A percentile compares a stretch with the other conserved stretches of the same genome.
Evolutionary conservation across 1,140 invertebrate species (phyloP).

Genomic region (Bombus ignitus): DNA sequence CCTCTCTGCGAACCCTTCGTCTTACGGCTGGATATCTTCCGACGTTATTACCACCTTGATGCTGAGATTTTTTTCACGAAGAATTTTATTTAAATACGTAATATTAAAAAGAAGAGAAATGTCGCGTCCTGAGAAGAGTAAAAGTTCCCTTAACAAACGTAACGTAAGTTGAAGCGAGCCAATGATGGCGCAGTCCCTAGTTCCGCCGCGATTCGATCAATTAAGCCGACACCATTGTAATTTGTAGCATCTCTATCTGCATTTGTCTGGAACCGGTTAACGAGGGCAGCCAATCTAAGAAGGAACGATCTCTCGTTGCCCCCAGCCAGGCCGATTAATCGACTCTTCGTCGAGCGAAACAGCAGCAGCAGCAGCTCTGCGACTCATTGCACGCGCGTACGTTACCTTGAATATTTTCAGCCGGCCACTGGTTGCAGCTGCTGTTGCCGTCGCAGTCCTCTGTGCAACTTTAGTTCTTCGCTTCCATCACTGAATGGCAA

Average conservation of each 20-base stretch:
- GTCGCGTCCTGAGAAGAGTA: neutral
- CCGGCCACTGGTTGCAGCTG: neutral
- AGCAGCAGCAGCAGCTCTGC: neutral
- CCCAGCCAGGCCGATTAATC: conserved; percentile 45
- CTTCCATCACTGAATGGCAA: conserved; percentile 55
- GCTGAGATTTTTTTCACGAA: neutral
- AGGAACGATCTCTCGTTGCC: conserved; percentile 35
- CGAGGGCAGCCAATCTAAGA: conserved; percentile 30
- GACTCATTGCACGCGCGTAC: conserved; percentile 9
- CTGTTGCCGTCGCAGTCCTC: neutral
- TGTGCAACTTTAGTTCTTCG: conserved; percentile 33
- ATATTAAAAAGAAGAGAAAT: neutral
- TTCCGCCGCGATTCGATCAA: conserved; percentile 44
- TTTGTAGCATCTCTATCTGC: conserved; percentile 53
- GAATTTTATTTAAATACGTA: neutral
- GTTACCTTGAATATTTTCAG: conserved; percentile 59
- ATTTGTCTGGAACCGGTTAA: conserved; percentile 52
- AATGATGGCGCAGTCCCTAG: neutral
- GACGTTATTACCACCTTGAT: conserved; percentile 69
- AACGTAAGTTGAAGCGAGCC: neutral
- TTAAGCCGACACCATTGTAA: conserved; percentile 52
- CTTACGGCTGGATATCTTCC: conserved; percentile 63
- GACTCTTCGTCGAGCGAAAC: conserved; percentile 20
- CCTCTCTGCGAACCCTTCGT: conserved; percentile 51
- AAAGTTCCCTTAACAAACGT: neutral